Evolutionary conservation across 1,140 invertebrate species (phyloP).

Genomic region (Eriocheir sinensis): DNA sequence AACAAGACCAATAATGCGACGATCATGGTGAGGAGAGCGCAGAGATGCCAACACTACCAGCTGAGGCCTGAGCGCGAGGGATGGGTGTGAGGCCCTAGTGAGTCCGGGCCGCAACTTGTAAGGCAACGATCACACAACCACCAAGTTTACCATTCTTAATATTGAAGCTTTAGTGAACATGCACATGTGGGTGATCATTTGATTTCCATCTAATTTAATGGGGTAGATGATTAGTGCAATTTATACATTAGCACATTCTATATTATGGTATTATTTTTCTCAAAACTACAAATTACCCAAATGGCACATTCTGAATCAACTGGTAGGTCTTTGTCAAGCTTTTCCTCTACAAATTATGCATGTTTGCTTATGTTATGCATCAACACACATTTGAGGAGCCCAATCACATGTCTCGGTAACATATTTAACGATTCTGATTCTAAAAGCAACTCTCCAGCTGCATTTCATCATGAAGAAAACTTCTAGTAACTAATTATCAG

Average conservation of each 20-base stretch:
- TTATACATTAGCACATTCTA: slow-evolving; percentile 65
- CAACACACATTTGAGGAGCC: no score
- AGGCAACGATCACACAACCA: slow-evolving; percentile 66
- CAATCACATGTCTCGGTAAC: no score
- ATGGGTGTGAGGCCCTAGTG: slow-evolving; percentile 45
- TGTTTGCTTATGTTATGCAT: not conserved
- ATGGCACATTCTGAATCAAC: slow-evolving; percentile 51
- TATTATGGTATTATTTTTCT: slow-evolving; percentile 27
- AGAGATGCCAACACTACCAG: slow-evolving; percentile 40
- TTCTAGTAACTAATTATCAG: no score
- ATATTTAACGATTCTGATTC: no score
- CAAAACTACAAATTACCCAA: not conserved
- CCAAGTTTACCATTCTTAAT: slow-evolving; percentile 54
- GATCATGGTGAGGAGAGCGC: slow-evolving; percentile 29
- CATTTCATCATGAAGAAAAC: no score
- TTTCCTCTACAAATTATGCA: not conserved
- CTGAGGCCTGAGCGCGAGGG: slow-evolving; percentile 57
- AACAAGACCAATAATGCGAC: slow-evolving; percentile 4
- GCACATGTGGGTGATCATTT: slow-evolving; percentile 55
- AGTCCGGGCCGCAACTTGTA: slow-evolving; percentile 60
- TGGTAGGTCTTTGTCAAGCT: slow-evolving; percentile 31
- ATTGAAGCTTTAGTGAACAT: slow-evolving; percentile 60
- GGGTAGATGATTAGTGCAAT: slow-evolving; percentile 60
- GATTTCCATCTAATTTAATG: slow-evolving; percentile 52
- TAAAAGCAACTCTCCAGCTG: no score